Base-by-base conservation (phyloP, 2,113 vertebrate genomes). In the Cryptotis parvus region DNA sequence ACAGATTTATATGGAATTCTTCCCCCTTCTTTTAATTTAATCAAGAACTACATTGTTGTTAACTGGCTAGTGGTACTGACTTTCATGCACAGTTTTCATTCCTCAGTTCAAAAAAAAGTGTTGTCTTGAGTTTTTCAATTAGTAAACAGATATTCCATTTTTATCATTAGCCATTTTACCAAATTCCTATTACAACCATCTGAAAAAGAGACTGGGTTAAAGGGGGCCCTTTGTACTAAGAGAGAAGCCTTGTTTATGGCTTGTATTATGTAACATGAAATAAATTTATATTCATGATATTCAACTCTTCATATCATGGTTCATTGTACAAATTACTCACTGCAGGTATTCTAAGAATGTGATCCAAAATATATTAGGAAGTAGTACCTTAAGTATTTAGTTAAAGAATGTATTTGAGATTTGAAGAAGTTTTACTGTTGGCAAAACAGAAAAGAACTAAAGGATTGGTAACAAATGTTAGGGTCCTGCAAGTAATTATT, bases 401-500 rank as follows among this genome's bases (percentile, higher is more conserved):
- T 92, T 91, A 79, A 93, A 89, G 29, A 91, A 55, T 49, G 20
- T 39, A 88, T 69, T 95, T 87, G 87, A 91, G 65, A 92, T 49
- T 93, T 52, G 80, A 94, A 39, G 79, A 93, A 65, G 45, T 77
- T 90, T 92, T 86, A 73, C 66, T 84, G 49, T 75, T 90, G 79
- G 87, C 88, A 95, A 96, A n/a, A 79, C 52, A 82, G 66, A 84
- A 93, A 91, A 90, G 91, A 81, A 78, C 79, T 81, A 78, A 24
- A 94, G 91, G 93, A 97, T 97, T 97, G 96, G 92, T 95, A 95
- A 96, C 95, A 97, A 98, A 97, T 93, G 89, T 97, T 96, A 95
- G 96, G 88, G 73, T 97, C 91, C 96, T 97, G 96, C 68, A 98
- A 98, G 95, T 88, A 97, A 98, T 97, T 94, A 95, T 88, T 95